Evolutionary conservation across 2,113 vertebrate species (phyloP), one percentile per base, ranked within the genome.

Genomic region (Hassar affinis): DNA sequence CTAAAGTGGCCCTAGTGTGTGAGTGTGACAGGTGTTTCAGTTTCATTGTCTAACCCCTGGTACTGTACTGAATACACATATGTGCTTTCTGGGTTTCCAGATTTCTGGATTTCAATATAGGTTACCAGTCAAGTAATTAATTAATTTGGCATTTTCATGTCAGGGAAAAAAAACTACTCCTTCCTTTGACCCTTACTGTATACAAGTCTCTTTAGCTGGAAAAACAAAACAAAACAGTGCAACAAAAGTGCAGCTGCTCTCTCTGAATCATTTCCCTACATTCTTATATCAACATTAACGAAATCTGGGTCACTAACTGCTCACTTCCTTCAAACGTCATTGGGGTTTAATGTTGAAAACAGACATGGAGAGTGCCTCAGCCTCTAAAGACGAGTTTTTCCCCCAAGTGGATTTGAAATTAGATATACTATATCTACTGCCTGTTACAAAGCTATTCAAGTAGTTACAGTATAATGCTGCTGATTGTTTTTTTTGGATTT

Each of bases 331-430:
- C 45, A 81, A 52, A 84, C 18, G 74, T n/a, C 78, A 51, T 15
- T 47, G 22, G 62, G 22, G n/a, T 68, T 76, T 80, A 82, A 88
- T 78, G 69, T 80, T 20, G 49, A 56, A 82, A 86, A 84, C 69
- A 85, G 85, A 87, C 79, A 62, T 7, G 20, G 42, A 84, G 49
- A 30, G 25, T 42, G 49, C 52, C 45, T 25, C 38, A 80, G 78
- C 33, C 80, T 74, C 56, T 15, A 61, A 82, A 57, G 11, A 42
- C 25, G 27, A 25, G 1, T 0, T 56, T 15, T 25, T 11, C 14
- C 4, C n/a, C 59, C n/a, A 6, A 75, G 68, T 11, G 54, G 56
- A 82, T 49, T 15, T 51, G 33, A 75, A 56, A 45, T 20, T 20
- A 72, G 54, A 82, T 62, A 22, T n/a, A n/a, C n/a, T n/a, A n/a